Percentiles rank a stretch among this genome's conserved stretches.
Conservation (phyloP, 2,797 vertebrate genomes). For the Phyllotis vaccarum region DNA sequence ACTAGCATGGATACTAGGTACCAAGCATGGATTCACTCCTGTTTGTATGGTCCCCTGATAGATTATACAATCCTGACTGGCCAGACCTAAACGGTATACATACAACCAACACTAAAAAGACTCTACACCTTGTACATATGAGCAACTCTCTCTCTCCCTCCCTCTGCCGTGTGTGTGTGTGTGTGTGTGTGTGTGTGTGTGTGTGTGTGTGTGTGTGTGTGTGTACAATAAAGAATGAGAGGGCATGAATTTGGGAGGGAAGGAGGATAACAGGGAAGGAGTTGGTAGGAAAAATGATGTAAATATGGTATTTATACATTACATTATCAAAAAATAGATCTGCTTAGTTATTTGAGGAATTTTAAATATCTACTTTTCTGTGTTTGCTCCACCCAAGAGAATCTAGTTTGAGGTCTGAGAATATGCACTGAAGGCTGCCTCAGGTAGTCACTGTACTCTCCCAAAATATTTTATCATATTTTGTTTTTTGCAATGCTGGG, state of each 20-base stretch:
- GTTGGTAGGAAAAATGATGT: neutral
- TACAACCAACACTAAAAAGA: neutral
- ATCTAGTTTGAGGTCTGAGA: neutral
- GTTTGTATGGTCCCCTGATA: neutral
- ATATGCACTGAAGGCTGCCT: neutral
- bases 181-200: neutral
- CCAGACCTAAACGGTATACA: neutral
- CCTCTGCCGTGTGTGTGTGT: neutral
- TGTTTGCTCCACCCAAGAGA: neutral
- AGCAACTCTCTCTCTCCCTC: neutral
- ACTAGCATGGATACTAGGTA: neutral
- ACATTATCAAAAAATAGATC: neutral
- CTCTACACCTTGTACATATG: neutral
- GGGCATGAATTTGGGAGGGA: neutral
- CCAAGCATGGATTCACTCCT: neutral
- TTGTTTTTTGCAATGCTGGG: neutral
- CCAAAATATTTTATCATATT: neutral
- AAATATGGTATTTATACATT: neutral
- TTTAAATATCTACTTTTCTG: slow-evolving; percentile 36
- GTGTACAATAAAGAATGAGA: neutral
- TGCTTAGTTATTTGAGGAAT: neutral
- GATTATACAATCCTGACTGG: neutral
- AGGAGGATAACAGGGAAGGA: neutral
- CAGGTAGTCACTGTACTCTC: neutral
- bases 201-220: neutral